Base-by-base conservation (phyloP, 64 coral and sea anemone genomes). In the Pocillopora damicornis region DNA sequence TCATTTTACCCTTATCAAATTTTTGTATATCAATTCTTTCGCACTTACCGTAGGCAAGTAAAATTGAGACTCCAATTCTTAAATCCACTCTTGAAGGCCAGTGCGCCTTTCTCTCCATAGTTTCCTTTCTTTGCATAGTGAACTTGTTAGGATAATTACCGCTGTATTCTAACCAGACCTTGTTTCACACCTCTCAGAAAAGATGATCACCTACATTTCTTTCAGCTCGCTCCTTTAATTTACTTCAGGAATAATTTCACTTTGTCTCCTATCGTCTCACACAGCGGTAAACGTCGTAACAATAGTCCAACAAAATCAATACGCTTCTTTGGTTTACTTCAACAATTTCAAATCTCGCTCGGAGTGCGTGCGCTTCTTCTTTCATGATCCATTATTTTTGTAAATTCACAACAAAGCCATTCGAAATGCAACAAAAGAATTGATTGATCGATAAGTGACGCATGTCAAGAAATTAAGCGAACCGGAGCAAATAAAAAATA, bases 381-480 rank as follows among this genome's bases (percentile, higher is more conserved):
- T 51, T 51, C 42, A 51, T 51, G 16, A 72, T 65, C 23, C 37
- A 72, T 85, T 63, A 72, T 85, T 58, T 18, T 34, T 0, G 37
- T 37, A 73, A 66, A 85, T 68, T 85, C 5, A 45, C 37, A 71
- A 85, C 37, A 85, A 85, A 85, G 81, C 38, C 81, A 85, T 72
- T 58, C 72, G 12, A 73, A 85, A 36, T 72, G 36, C 35, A 16
- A 85, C 65, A 85, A 85, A 58, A 72, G 64, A 71, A 85, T 85
- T 10, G 11, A 85, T 38, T 85, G 63, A 72, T 85, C 13, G 65
- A 85, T 85, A 85, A 85, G 37, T 85, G 81, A 85, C 81, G 68
- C 37, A 23, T 13, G 81, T 73, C 81, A 85, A 71, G 65, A 85
- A 85, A 73, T 85, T 85, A 85, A 85, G 81, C 81, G 22, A 38